These are phyloP conservation scores for Eustalomyia histrio DNA, from an alignment of 2,888 invertebrate species.

Conservation along the genomic window DNA sequence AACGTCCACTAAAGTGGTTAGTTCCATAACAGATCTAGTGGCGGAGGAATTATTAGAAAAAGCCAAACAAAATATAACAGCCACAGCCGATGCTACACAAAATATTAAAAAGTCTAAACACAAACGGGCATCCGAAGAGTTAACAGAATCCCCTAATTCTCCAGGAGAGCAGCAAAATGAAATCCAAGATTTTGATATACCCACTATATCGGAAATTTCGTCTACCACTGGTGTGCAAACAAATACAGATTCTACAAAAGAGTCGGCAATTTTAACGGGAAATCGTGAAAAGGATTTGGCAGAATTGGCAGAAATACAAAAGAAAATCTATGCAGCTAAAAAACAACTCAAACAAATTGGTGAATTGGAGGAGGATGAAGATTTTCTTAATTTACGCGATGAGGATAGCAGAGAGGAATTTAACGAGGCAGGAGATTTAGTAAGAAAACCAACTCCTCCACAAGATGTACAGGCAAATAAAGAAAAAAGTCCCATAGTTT, in stretches of 20 bases:
- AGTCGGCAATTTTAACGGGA: conserved; percentile 54
- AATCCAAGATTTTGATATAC: conserved; percentile 80
- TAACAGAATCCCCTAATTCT: conserved; percentile 45
- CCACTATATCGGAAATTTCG: conserved; percentile 80
- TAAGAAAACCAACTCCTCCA: conserved; percentile 45
- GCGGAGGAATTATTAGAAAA: conserved; percentile 82
- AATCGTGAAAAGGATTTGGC: conserved; percentile 79
- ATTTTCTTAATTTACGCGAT: conserved; percentile 84
- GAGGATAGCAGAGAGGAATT: conserved; percentile 81
- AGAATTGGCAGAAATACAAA: conserved; percentile 82
- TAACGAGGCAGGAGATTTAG: conserved; percentile 68
- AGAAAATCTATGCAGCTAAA: conserved; percentile 82
- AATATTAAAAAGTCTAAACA: conserved; percentile 75
- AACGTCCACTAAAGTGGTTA: conserved; percentile 64
- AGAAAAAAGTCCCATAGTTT: conserved; percentile 76
- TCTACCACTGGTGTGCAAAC: conserved; percentile 69
- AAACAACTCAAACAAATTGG: conserved; percentile 81
- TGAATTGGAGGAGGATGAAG: conserved; percentile 80
- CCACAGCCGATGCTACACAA: conserved; percentile 70
- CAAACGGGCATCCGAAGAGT: conserved; percentile 64
- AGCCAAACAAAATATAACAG: conserved; percentile 75
- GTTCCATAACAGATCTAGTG: conserved; percentile 83
- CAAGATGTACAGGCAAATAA: conserved; percentile 46
- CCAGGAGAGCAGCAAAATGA: conserved; percentile 72
- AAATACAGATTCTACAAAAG: conserved; percentile 33